A percentile compares a stretch with the other conserved stretches of the same genome.
phyloP scores from a whole-genome alignment of 2,888 invertebrate species.

The Chorisops tibialis region DNA sequence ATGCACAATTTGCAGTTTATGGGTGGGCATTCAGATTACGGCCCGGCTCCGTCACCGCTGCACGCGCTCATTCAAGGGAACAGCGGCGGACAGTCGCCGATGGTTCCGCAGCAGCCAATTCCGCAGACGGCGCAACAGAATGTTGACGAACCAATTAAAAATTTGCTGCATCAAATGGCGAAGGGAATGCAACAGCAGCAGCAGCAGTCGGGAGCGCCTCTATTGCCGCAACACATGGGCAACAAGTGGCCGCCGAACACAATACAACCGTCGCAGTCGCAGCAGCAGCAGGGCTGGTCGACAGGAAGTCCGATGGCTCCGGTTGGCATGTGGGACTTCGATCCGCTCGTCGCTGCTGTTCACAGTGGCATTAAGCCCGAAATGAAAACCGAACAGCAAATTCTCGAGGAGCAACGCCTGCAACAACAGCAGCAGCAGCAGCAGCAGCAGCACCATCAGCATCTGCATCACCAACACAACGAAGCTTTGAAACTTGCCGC shows the following conservation, averaged over 20 bases:
- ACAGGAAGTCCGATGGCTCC: neutral
- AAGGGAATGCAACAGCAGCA: neutral
- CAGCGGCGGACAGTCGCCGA: constrained; percentile 30
- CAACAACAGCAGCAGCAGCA: constrained; percentile 39
- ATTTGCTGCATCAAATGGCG: neutral
- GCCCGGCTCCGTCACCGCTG: neutral
- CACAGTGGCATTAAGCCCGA: constrained; percentile 25
- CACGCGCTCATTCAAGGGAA: constrained; percentile 30
- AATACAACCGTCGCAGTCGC: constrained; percentile 4
- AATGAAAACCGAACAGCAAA: constrained; percentile 34
- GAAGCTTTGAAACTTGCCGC: neutral
- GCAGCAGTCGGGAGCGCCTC: neutral
- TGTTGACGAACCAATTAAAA: constrained; percentile 7
- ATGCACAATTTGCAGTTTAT: constrained; percentile 2
- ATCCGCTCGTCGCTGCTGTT: neutral
- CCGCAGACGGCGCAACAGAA: constrained; percentile 6
- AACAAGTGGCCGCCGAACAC: neutral
- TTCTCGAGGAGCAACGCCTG: constrained; percentile 32
- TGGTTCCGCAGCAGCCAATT: neutral
- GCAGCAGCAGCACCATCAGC: constrained; percentile 14
- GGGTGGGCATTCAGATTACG: constrained; percentile 25
- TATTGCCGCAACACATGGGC: neutral
- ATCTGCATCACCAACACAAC: constrained; percentile 23
- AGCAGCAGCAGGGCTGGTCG: constrained; percentile 6
- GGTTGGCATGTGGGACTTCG: constrained; percentile 24